Evolutionary conservation across 2,797 vertebrate genomes (phyloP).

Genomic region (Xenops minutus): DNA sequence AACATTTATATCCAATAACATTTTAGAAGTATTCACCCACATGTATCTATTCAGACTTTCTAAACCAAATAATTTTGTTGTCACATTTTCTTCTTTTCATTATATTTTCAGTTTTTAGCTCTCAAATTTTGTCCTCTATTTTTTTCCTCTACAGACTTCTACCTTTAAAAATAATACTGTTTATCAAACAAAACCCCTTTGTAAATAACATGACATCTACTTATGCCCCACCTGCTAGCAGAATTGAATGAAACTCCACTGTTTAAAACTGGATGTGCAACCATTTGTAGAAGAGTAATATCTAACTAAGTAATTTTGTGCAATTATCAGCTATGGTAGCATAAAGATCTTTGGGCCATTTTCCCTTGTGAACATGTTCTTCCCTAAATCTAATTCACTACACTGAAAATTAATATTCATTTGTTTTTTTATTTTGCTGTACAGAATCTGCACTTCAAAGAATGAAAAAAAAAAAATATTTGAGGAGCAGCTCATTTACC

Average conservation of each 20-base stretch:
- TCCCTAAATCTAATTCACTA: not conserved
- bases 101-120: not conserved
- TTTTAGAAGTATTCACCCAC: not conserved
- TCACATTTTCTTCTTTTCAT: not conserved
- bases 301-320: not conserved
- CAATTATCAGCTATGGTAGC: not conserved
- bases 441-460: not conserved
- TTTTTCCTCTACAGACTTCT: not conserved
- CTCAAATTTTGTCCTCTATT: not conserved
- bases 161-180: not conserved
- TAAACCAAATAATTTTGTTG: not conserved
- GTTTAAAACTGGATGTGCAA: not conserved
- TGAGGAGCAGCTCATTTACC: not conserved
- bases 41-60: not conserved
- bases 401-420: not conserved
- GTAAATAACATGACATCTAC: not conserved
- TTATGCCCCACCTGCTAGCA: not conserved
- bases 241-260: not conserved
- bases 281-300: not conserved
- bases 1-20: not conserved
- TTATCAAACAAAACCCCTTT: not conserved
- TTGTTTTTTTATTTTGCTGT: not conserved
- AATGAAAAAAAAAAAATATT: not conserved
- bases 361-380: not conserved
- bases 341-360: not conserved